Base-by-base conservation (phyloP, 2,113 vertebrate species). In the Phrynosoma blainvillii region DNA sequence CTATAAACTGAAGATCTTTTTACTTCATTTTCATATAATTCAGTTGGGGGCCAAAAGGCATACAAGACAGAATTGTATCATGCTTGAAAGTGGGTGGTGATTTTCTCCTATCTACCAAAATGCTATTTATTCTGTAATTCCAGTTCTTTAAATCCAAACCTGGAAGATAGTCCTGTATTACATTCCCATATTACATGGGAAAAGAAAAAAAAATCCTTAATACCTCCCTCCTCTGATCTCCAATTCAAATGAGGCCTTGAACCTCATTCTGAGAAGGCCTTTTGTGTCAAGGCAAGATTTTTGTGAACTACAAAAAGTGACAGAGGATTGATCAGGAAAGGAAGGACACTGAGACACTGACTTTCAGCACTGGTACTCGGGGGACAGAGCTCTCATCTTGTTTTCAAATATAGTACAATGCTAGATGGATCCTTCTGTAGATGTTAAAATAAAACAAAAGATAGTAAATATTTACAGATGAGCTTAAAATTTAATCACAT, bases 401-500 rank as follows among this genome's bases (percentile, higher is more conserved):
- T 47, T 27, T 78, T 52, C 25, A 25, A 78, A 78, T 52, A 82
- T 36, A 5, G 88, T 77, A 70, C 25, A 82, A 90, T 32, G 14
- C 9, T 68, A 86, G 89, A 82, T 4, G 66, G 68, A 87, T 84
- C 42, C 7, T n/a, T 88, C 79, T 74, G 18, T 10, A 73, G 52
- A 87, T 87, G 4, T 10, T 1, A 62, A 0, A 84, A 70, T 79
- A 66, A 23, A 78, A 0, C 0, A 2, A 65, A 79, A 89, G 68
- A 11, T 27, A 8, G 52, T 56, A 89, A 42, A 70, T 66, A 54
- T 80, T 73, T 52, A 85, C 30, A 68, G 68, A 12, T 32, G 11
- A 89, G 66, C 16, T 18, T 65, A 30, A 36, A 66, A 84, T 90
- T 79, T 1, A 89, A 84, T 91, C 62, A 78, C 16, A 83, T 40